A percentile compares a stretch with the other conserved stretches of the same genome.
Conservation (phyloP, 2,113 vertebrate species). For the Mormyrus iriodes region DNA sequence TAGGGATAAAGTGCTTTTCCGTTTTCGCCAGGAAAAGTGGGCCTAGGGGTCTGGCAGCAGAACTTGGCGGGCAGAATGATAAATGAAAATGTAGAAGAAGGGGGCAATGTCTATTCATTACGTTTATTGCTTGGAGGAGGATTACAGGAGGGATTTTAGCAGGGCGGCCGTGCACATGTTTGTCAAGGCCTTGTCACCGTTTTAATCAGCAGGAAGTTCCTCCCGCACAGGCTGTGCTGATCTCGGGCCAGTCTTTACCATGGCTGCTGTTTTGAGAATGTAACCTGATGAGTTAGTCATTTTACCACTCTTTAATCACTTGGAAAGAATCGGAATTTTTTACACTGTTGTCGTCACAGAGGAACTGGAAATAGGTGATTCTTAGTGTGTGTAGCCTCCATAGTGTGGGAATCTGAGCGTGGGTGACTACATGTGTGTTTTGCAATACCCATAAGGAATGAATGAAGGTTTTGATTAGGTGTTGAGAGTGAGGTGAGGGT, state of each 20-base stretch:
- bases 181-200: slow-evolving; percentile 48
- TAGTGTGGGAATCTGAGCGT: slow-evolving; percentile 4
- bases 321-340: background rate
- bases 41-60: background rate
- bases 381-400: background rate
- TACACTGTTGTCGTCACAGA: background rate
- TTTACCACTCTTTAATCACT: background rate
- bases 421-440: slow-evolving; percentile 6
- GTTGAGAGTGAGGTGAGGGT: background rate
- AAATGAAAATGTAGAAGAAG: background rate
- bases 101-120: background rate
- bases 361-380: background rate
- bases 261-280: slow-evolving; percentile 35
- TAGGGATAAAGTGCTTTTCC: background rate
- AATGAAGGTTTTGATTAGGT: background rate
- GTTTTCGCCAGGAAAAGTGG: slow-evolving; percentile 6
- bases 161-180: slow-evolving; percentile 45
- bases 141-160: slow-evolving; percentile 41
- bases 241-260: slow-evolving; percentile 46
- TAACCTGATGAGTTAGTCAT: background rate
- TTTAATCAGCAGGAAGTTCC: slow-evolving; percentile 65
- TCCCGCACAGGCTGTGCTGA: slow-evolving; percentile 47
- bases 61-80: background rate
- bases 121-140: slow-evolving; percentile 32
- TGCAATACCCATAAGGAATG: background rate